A percentile compares a stretch with the other conserved stretches of the same genome.
Conservation (phyloP, 1,140 invertebrate species). For the Listronotus oregonensis region DNA sequence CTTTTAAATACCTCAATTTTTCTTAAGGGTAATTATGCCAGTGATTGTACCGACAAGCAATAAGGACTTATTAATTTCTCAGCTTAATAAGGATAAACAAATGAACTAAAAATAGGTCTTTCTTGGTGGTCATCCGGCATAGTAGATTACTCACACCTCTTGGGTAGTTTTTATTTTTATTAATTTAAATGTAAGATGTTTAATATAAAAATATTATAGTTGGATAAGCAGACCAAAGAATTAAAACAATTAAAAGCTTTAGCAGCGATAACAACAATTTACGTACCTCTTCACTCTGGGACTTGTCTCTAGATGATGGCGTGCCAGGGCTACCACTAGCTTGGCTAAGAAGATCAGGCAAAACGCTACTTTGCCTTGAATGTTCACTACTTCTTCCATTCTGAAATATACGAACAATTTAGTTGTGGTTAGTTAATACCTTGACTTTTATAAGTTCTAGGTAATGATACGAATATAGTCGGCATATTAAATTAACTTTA, state of each 20-base stretch:
- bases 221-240: slow-evolving; percentile 2
- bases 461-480: no score
- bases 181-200: background rate
- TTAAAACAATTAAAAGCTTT: slow-evolving; percentile 10
- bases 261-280: slow-evolving; percentile 15
- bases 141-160: no score
- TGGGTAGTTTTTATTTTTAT: slow-evolving; percentile 10
- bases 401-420: slow-evolving; percentile 56
- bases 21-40: no score
- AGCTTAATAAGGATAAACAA: no score
- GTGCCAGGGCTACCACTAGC: slow-evolving; percentile 78
- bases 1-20: no score
- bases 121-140: no score
- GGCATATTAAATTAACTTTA: no score
- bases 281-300: slow-evolving; percentile 91
- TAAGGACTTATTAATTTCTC: no score
- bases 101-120: no score
- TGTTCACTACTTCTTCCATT: slow-evolving; percentile 71
- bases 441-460: no score
- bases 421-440: background rate
- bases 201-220: background rate
- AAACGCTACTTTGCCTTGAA: slow-evolving; percentile 83
- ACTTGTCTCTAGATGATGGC: slow-evolving; percentile 87
- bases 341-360: slow-evolving; percentile 91
- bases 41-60: no score